Conservation (phyloP, 2,113 vertebrate genomes). For the Cyrtonyx montezumae region DNA sequence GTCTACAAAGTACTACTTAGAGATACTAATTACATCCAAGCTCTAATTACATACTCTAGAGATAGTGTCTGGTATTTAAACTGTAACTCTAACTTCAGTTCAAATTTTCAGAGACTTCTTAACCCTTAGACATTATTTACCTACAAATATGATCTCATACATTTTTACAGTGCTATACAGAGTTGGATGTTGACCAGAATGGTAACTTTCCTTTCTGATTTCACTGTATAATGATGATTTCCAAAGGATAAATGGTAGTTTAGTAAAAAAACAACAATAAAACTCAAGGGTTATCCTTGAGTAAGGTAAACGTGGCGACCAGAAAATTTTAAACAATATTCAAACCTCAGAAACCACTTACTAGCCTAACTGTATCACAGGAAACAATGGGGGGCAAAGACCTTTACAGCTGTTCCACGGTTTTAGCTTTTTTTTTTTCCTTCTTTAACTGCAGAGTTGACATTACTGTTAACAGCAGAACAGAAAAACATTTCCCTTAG, state of each 20-base stretch:
- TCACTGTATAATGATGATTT: constrained; percentile 41
- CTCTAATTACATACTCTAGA: constrained; percentile 63
- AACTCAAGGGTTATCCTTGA: constrained; percentile 16
- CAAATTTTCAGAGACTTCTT: constrained; percentile 64
- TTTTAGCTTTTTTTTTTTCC: background rate
- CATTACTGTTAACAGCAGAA: constrained; percentile 60
- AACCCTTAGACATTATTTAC: constrained; percentile 61
- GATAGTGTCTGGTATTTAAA: constrained; percentile 69
- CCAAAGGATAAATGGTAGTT: constrained; percentile 1
- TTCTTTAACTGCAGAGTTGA: constrained; percentile 72
- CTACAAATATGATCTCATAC: constrained; percentile 30
- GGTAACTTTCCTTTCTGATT: constrained; percentile 39
- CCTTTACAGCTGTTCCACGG: constrained; percentile 66
- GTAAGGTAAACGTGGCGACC: constrained; percentile 34
- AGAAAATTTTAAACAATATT: constrained; percentile 54
- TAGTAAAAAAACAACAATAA: constrained; percentile 3
- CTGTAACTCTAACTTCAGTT: constrained; percentile 67
- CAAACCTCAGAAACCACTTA: constrained; percentile 68
- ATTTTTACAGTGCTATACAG: constrained; percentile 11
- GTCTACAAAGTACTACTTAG: constrained; percentile 39
- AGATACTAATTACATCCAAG: constrained; percentile 56
- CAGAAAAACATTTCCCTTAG: constrained; percentile 82
- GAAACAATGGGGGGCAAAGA: constrained; percentile 63
- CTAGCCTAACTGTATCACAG: constrained; percentile 71
- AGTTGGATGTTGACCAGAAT: constrained; percentile 42